These are phyloP conservation scores for Calliphora vomitoria DNA, from an alignment of 2,888 invertebrate species.

Conservation along the genomic window DNA sequence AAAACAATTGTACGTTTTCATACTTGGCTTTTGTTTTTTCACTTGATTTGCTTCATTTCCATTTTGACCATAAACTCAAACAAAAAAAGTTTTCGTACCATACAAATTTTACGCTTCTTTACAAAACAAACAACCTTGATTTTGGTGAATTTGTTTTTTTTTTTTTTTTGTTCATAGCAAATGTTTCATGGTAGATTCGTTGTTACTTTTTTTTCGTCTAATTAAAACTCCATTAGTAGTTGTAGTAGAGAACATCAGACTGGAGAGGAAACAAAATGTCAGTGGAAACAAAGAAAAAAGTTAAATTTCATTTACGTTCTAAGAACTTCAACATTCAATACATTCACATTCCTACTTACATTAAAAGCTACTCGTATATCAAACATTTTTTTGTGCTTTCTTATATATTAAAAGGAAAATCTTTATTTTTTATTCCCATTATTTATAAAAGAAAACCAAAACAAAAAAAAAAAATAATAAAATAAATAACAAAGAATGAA, in stretches of 20 bases:
- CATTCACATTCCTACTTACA: not conserved
- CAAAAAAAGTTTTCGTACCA: not conserved
- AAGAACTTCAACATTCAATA: not conserved
- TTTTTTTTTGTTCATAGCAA: not conserved
- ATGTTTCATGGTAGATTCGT: not conserved
- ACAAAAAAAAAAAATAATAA: not conserved
- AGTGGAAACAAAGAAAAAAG: not conserved
- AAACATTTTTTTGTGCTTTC: too few species aligned
- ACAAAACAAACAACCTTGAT: conserved; percentile 18
- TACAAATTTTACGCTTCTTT: conserved; percentile 13
- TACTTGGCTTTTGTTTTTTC: conserved; percentile 1
- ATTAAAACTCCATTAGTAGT: conserved; percentile 56
- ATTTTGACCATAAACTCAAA: not conserved
- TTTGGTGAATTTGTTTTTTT: not conserved
- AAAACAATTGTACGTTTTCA: not conserved
- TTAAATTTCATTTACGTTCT: not conserved
- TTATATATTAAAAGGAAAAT: too few species aligned
- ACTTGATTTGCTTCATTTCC: conserved; percentile 39
- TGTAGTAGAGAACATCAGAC: not conserved
- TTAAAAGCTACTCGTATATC: too few species aligned
- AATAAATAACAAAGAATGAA: too few species aligned
- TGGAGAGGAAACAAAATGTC: not conserved
- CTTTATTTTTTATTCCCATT: not conserved
- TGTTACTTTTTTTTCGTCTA: conserved; percentile 16
- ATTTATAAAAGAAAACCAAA: not conserved